A percentile compares a stretch with the other conserved stretches of the same genome.
These are phyloP conservation scores for Lottia scabra DNA, from an alignment of 2,888 invertebrate species.

Conservation along the genomic window DNA sequence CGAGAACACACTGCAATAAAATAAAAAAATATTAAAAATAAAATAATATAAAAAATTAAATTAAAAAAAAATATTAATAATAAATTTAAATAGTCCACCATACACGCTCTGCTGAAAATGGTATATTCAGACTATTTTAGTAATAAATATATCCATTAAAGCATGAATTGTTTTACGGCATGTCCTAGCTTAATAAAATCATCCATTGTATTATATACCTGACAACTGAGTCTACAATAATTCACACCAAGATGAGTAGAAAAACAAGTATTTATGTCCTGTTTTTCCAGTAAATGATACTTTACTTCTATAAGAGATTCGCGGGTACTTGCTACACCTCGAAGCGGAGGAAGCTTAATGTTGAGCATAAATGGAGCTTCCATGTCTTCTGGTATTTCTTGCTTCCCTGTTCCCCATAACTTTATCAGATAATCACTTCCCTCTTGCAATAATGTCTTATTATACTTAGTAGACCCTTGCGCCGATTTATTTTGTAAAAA, in stretches of 20 bases:
- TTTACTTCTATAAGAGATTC: no score
- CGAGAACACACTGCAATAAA: no score
- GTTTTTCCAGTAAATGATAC: slow-evolving; percentile 17
- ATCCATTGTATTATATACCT: slow-evolving; percentile 51
- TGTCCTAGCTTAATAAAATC: slow-evolving; percentile 49
- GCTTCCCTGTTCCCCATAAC: slow-evolving; percentile 32
- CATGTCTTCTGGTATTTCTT: slow-evolving; percentile 42
- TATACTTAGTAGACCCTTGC: no score
- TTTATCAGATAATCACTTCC: slow-evolving; percentile 35
- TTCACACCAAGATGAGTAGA: slow-evolving; percentile 31
- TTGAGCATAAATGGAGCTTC: slow-evolving; percentile 47
- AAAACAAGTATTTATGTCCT: slow-evolving; percentile 26
- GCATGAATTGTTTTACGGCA: slow-evolving; percentile 36
- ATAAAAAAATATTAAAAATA: no score
- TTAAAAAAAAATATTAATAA: no score
- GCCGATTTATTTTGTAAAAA: no score
- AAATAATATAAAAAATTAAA: no score
- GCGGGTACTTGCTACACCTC: background rate
- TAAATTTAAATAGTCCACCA: no score
- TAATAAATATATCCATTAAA: no score
- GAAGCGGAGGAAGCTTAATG: slow-evolving; percentile 38
- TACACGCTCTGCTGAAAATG: no score
- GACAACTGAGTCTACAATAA: slow-evolving; percentile 47
- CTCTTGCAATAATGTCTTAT: slow-evolving; percentile 28
- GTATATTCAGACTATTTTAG: no score